phyloP scores from a whole-genome alignment of 2,113 vertebrate species.

The Arizona elegans region DNA sequence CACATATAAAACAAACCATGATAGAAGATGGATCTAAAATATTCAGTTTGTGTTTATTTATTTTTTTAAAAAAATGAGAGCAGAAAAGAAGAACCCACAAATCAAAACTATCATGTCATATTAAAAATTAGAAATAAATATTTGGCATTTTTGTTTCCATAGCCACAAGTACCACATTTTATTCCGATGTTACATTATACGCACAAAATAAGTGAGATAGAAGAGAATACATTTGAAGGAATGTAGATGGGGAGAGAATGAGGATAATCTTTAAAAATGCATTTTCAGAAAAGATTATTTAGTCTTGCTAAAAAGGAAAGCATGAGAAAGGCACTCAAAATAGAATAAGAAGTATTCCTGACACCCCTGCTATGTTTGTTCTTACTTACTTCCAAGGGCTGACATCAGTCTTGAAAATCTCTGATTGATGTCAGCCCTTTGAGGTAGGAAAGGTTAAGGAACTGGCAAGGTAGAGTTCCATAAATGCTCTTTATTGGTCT shows the following conservation, averaged over 20 bases:
- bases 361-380: neutral
- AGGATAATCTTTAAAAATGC: neutral
- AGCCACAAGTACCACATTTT: neutral
- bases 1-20: neutral
- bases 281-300: neutral
- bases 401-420: neutral
- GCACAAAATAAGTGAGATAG: neutral
- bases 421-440: neutral
- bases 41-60: neutral
- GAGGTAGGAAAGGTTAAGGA: neutral
- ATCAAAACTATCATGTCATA: neutral
- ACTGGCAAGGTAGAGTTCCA: neutral
- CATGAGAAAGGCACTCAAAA: neutral
- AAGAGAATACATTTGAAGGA: neutral
- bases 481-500: neutral
- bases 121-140: neutral
- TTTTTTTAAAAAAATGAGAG: neutral
- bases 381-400: neutral
- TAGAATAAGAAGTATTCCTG: neutral
- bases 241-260: neutral
- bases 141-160: neutral
- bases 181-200: neutral
- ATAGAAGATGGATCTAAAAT: neutral
- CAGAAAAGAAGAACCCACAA: neutral
- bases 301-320: neutral